Evolutionary conservation across 2,888 invertebrate genomes (phyloP), one percentile per base, ranked within the genome.

Genomic region (Harmothoe impar): DNA sequence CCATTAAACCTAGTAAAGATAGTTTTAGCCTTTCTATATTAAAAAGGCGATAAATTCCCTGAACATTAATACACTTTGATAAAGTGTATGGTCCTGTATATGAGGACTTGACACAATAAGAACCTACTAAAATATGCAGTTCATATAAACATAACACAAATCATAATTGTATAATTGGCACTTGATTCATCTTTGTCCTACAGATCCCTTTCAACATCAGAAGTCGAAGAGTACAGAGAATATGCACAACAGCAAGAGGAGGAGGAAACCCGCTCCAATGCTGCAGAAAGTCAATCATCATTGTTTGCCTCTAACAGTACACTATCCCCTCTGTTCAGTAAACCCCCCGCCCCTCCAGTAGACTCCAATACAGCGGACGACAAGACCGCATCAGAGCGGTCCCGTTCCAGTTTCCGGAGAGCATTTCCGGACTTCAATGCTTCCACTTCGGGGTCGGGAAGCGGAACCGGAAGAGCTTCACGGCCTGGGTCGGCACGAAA

Each of bases 171-270:
- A n/a, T n/a, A n/a, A n/a, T n/a, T n/a, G n/a, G n/a, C 43, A 43
- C 10, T 43, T 43, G 43, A 43, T 43, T 77, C 3, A 29, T 31
- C 43, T 25, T 68, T 90, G 23, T 88, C 17, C 81, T 23, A 17
- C 77, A 92, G 92, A 54, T 92, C 92, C 0, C 85, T 91, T 23
- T 92, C 92, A 12, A 91, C 92, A n/a, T 91, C 91, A 12, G 92
- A 92, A 78, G 92, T 92, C 20, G 92, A 91, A 33, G 43, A 86
- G 5, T 86, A 86, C 54, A 51, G 86, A 54, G 86, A 86, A 29
- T 86, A 86, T 33, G 56, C 52, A 12, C 29, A 86, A 29, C 33
- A 86, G 86, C 86, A 86, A 56, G 25, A 52, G 29, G 86, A 86
- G 86, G 29, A 86, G 86, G 86, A 86, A 54, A 12, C 86, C 86